These are phyloP conservation scores for Drosophila sucinea DNA, from an alignment of 1,140 invertebrate genomes.

Conservation along the genomic window DNA sequence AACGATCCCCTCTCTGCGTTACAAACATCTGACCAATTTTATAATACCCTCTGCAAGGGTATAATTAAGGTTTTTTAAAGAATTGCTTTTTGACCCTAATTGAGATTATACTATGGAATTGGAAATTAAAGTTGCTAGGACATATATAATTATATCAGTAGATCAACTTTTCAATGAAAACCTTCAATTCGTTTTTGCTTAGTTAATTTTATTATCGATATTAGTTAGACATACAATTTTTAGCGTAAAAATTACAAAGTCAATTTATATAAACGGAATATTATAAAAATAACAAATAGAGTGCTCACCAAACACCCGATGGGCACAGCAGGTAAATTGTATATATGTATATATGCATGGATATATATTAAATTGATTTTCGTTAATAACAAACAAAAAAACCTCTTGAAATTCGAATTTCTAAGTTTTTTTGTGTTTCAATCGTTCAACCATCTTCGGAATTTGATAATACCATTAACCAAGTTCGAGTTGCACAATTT, in stretches of 20 bases:
- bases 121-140: no score
- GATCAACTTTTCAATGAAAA: not conserved
- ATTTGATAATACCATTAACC: slow-evolving; percentile 67
- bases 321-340: slow-evolving; percentile 49
- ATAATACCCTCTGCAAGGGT: no score
- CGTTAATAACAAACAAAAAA: slow-evolving; percentile 23
- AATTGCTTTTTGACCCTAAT: no score
- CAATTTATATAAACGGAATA: slow-evolving; percentile 63
- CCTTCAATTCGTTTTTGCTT: not conserved
- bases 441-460: slow-evolving; percentile 36
- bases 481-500: slow-evolving; percentile 66
- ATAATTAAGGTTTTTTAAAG: no score
- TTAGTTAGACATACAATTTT: slow-evolving; percentile 55
- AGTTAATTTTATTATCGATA: slow-evolving; percentile 32
- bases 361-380: slow-evolving; percentile 20
- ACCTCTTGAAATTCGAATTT: not conserved
- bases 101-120: no score
- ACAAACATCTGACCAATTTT: no score
- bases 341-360: slow-evolving; percentile 30
- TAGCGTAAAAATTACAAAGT: slow-evolving; percentile 65
- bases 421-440: not conserved
- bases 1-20: no score
- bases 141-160: no score
- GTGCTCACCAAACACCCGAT: slow-evolving; percentile 24
- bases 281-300: slow-evolving; percentile 70